Evolutionary conservation across 2,113 vertebrate species (phyloP).

Genomic region (Phasianus colchicus): DNA sequence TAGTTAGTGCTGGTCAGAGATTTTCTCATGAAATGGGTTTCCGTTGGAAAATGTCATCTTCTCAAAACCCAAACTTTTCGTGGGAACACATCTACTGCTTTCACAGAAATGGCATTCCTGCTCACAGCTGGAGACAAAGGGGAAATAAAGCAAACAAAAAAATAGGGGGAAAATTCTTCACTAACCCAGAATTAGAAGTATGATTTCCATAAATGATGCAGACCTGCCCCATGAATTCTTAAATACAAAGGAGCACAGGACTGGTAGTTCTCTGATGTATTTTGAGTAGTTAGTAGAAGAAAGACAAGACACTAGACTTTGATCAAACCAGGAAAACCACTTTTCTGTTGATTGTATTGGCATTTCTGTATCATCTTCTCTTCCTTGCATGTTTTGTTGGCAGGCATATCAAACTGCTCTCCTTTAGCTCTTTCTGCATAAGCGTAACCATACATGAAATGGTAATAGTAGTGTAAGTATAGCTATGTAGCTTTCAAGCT

Average conservation of each 20-base stretch:
- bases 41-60: slow-evolving; percentile 12
- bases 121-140: not conserved
- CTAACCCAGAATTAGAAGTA: not conserved
- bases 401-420: not conserved
- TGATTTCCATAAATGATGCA: not conserved
- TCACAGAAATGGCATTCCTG: not conserved
- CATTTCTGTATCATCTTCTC: not conserved
- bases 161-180: not conserved
- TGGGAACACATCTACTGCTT: not conserved
- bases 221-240: not conserved
- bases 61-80: not conserved
- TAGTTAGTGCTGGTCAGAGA: not conserved
- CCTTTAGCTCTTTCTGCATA: not conserved
- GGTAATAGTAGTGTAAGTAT: not conserved
- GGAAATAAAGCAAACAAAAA: not conserved
- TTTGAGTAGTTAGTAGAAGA: not conserved
- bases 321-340: not conserved
- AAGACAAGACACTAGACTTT: not conserved
- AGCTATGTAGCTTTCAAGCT: not conserved
- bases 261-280: not conserved
- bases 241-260: not conserved
- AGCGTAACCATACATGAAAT: not conserved
- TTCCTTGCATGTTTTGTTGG: not conserved
- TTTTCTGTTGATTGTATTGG: not conserved
- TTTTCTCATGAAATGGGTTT: slow-evolving; percentile 46